A percentile compares a stretch with the other conserved stretches of the same genome.
phyloP scores from a whole-genome alignment of 92 coral and sea anemone species.

The Palythoa heliodiscus region DNA sequence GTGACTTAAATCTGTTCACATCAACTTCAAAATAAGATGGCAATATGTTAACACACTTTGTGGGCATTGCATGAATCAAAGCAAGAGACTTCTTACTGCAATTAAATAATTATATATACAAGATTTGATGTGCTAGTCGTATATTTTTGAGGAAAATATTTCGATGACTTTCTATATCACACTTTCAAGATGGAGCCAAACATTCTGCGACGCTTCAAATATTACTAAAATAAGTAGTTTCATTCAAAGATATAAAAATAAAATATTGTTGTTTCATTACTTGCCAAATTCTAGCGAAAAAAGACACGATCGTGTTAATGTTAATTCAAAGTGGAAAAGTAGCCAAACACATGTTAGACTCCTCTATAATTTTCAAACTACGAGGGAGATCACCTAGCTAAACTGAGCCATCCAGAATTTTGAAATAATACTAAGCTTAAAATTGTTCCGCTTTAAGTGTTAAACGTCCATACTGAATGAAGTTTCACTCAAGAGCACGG shows the following conservation, averaged over 20 bases:
- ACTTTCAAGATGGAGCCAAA: neutral
- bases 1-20: neutral
- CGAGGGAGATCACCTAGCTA: too few relatives aligned
- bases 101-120: too few relatives aligned
- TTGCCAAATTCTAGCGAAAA: neutral
- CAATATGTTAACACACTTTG: neutral
- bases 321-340: neutral
- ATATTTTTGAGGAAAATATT: neutral
- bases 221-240: neutral
- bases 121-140: neutral
- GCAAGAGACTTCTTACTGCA: too few relatives aligned
- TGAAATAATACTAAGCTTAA: neutral
- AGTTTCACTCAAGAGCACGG: conserved; percentile 11
- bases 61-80: too few relatives aligned
- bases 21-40: neutral
- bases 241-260: conserved; percentile 7
- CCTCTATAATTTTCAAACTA: neutral
- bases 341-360: neutral
- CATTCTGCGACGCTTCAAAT: neutral
- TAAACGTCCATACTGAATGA: neutral
- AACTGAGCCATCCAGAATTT: neutral
- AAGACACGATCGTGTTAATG: too few relatives aligned
- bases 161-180: neutral
- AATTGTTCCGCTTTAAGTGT: neutral
- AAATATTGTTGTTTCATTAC: neutral